These are phyloP conservation scores for Mesorhabditis belari DNA, from an alignment of 2,888 invertebrate genomes.

Conservation along the genomic window DNA sequence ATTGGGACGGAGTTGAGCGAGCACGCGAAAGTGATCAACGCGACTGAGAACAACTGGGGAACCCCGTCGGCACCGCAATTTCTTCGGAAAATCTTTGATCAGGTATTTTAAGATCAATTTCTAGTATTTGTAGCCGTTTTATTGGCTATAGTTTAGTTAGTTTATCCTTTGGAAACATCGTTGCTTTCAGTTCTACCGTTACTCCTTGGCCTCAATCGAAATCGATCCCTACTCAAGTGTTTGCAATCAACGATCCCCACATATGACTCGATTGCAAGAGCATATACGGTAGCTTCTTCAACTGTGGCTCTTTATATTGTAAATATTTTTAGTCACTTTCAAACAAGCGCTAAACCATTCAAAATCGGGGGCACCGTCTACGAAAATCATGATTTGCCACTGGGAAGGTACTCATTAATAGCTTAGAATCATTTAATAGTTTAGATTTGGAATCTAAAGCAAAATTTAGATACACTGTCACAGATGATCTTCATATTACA, in stretches of 20 bases:
- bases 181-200: slow-evolving; percentile 63
- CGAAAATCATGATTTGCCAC: slow-evolving; percentile 64
- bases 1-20: slow-evolving; percentile 89
- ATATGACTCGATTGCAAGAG: slow-evolving; percentile 60
- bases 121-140: not conserved
- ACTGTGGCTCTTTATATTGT: too few relatives aligned
- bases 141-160: not conserved
- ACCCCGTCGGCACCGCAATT: slow-evolving; percentile 37
- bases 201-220: slow-evolving; percentile 80
- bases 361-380: slow-evolving; percentile 72
- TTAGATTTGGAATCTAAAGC: not conserved
- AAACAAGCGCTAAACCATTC: slow-evolving; percentile 35
- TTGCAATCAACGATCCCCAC: slow-evolving; percentile 79
- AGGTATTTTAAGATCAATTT: slow-evolving; percentile 19
- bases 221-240: slow-evolving; percentile 85
- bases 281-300: too few relatives aligned
- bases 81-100: slow-evolving; percentile 57
- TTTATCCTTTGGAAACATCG: slow-evolving; percentile 25
- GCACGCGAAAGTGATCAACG: slow-evolving; percentile 85
- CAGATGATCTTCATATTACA: slow-evolving; percentile 83
- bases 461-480: slow-evolving; percentile 70
- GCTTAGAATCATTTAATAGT: not conserved
- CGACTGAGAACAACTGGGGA: slow-evolving; percentile 88
- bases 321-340: too few relatives aligned
- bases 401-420: slow-evolving; percentile 61